Evolutionary conservation across 2,113 vertebrate species (phyloP).

Genomic region (Felis catus): F.catus_Fca126_mat1.0 CM031414.1:11525001-11525500

Average conservation of each 20-base stretch:
- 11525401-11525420: neutral
- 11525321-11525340: neutral
- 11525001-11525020: neutral
- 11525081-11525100: neutral
- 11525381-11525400: neutral
- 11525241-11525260: neutral
- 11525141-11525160: fast-evolving
- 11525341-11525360: neutral
- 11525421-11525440: neutral
- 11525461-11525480: neutral
- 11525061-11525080: neutral
- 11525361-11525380: neutral
- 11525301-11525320: neutral
- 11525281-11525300: neutral
- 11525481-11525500: neutral
- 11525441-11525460: neutral
- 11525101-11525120: neutral
- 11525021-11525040: neutral
- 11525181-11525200: neutral
- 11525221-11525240: neutral
- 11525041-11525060: neutral
- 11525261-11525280: neutral
- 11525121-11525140: neutral
- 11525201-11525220: neutral
- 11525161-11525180: neutral